phyloP scores from a whole-genome alignment of 37 sponge, comb jelly and placozoan species.

The Aphrocallistes beatrix region DNA sequence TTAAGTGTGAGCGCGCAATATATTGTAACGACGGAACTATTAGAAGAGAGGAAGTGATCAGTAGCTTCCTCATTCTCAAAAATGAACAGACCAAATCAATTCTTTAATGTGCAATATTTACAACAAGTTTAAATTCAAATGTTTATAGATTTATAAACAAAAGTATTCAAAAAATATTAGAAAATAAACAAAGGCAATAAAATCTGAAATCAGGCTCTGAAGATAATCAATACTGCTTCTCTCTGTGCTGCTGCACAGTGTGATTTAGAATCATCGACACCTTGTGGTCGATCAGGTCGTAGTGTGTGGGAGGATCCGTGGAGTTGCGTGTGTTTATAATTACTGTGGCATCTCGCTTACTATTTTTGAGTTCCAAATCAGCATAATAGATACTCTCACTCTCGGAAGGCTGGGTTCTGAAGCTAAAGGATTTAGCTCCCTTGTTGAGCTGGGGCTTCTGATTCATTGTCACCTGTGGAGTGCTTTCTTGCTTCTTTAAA shows the following conservation, averaged over 20 bases:
- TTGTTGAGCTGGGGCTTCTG: not conserved
- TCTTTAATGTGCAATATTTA: too few relatives aligned
- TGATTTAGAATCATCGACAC: not conserved
- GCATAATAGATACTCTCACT: not conserved
- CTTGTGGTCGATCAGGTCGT: not conserved
- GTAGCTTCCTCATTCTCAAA: too few relatives aligned
- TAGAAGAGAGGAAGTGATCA: too few relatives aligned
- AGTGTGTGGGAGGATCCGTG: not conserved
- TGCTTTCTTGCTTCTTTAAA: not conserved
- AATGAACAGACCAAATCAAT: too few relatives aligned
- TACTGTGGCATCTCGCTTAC: not conserved
- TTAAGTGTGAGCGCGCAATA: too few relatives aligned
- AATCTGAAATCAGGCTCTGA: too few relatives aligned
- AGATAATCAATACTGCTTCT: too few relatives aligned
- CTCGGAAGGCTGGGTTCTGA: not conserved
- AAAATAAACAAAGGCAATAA: too few relatives aligned
- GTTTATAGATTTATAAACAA: too few relatives aligned
- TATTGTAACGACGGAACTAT: too few relatives aligned
- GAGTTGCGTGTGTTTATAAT: not conserved
- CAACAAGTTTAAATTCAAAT: too few relatives aligned
- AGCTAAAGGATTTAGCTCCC: not conserved
- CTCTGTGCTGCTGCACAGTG: not conserved
- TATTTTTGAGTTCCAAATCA: not conserved
- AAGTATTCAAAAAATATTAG: too few relatives aligned
- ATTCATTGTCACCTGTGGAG: not conserved